Percentiles rank a stretch among this genome's conserved stretches.
phyloP scores from a whole-genome alignment of 2,113 vertebrate genomes.

The Hippopotamus amphibius region DNA sequence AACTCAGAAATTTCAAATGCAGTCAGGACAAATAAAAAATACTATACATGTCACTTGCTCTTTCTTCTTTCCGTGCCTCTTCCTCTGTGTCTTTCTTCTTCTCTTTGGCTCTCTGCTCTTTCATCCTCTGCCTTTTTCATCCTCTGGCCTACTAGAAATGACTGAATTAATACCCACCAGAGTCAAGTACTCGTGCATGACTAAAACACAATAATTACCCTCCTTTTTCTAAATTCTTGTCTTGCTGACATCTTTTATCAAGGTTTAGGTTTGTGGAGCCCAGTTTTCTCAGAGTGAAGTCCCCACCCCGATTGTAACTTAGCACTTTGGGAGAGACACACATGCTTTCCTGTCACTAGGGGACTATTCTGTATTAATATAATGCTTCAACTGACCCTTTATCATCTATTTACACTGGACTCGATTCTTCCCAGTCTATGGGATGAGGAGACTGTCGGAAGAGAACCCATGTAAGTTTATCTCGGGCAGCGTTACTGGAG shows the following conservation, averaged over 20 bases:
- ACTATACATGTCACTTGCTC: conserved; percentile 61
- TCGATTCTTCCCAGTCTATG: conserved; percentile 23
- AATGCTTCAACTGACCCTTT: conserved; percentile 36
- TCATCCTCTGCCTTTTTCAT: conserved; percentile 72
- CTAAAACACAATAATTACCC: conserved; percentile 48
- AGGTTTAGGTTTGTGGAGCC: conserved; percentile 43
- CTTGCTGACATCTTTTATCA: conserved; percentile 36
- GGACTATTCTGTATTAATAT: background rate
- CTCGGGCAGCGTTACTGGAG: background rate
- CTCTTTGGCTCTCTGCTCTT: conserved; percentile 65
- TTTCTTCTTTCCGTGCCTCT: conserved; percentile 68
- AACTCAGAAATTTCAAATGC: conserved; percentile 82
- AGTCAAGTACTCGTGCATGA: conserved; percentile 56
- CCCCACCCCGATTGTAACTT: background rate
- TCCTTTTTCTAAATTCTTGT: conserved; percentile 45
- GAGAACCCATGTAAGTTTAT: background rate
- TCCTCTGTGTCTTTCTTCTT: conserved; percentile 62
- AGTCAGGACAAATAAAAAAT: conserved; percentile 81
- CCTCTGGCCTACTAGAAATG: conserved; percentile 58
- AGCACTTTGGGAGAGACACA: conserved; percentile 38
- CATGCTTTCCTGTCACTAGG: conserved; percentile 55
- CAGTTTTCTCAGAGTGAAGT: background rate
- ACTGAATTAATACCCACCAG: conserved; percentile 45
- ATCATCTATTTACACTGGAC: conserved; percentile 32
- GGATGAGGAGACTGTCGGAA: background rate